These are phyloP conservation scores for Rugalucina vietnamica DNA, from an alignment of 2,888 invertebrate species.

Conservation along the genomic window DNA sequence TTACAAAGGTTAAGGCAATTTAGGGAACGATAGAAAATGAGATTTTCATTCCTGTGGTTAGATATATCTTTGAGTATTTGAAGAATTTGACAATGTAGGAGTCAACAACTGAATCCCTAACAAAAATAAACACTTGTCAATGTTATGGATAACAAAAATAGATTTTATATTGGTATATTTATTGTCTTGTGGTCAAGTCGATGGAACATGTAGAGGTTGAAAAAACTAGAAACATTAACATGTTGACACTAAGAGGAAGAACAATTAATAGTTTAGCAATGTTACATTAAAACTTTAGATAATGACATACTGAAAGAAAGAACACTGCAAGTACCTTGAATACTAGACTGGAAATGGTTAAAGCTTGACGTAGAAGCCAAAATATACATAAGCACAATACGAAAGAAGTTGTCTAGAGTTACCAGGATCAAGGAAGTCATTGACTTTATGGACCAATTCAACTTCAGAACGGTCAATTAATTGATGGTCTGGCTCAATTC, in stretches of 20 bases:
- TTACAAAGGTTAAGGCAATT: too few species aligned
- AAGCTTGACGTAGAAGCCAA: not conserved
- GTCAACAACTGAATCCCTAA: not conserved
- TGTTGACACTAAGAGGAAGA: too few species aligned
- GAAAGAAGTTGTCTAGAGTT: not conserved
- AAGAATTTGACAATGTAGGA: not conserved
- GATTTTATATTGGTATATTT: too few species aligned
- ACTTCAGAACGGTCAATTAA: not conserved
- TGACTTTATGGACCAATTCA: not conserved
- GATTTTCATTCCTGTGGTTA: not conserved
- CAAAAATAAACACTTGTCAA: conserved; percentile 12
- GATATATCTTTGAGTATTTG: not conserved
- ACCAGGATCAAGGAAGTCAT: not conserved
- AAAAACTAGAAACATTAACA: too few species aligned
- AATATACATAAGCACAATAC: not conserved
- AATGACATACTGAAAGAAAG: too few species aligned
- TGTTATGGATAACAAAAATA: not conserved
- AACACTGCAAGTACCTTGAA: too few species aligned
- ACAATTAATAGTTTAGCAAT: too few species aligned
- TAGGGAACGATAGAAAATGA: too few species aligned
- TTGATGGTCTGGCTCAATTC: not conserved
- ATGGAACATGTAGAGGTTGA: too few species aligned
- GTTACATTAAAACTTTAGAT: too few species aligned
- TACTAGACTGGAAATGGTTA: too few species aligned
- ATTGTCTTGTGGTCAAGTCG: too few species aligned